Conservation (phyloP, 2,113 vertebrate genomes). For the Cyanoderma ruficeps region DNA sequence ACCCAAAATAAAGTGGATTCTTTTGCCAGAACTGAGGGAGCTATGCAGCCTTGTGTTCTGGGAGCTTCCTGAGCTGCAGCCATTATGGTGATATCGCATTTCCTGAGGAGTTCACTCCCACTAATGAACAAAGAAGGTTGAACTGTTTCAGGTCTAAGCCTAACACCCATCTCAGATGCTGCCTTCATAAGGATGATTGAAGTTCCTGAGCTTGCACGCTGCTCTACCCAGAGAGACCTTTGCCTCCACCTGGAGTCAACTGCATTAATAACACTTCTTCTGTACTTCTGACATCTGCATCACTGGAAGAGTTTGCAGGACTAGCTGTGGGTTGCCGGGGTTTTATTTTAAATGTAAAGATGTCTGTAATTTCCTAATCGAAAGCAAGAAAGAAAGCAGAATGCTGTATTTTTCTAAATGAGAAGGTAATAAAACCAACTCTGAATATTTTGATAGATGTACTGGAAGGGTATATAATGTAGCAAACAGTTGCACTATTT, state of each 20-base stretch:
- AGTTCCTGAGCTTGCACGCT: neutral
- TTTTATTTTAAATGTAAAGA: constrained; percentile 30
- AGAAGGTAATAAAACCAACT: neutral
- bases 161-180: neutral
- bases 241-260: constrained; percentile 30
- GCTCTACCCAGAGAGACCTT: neutral
- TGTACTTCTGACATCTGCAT: neutral
- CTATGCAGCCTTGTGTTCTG: neutral
- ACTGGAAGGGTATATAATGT: neutral
- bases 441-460: constrained; percentile 51
- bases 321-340: neutral
- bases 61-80: neutral
- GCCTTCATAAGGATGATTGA: neutral
- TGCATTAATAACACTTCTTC: neutral
- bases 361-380: neutral
- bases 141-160: neutral
- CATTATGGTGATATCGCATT: accelerated
- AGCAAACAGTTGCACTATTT: constrained; percentile 44
- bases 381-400: constrained; percentile 6
- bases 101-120: neutral
- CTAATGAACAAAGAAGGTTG: neutral
- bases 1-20: neutral
- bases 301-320: neutral
- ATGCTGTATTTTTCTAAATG: constrained; percentile 53
- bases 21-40: neutral